These are phyloP conservation scores for Drosophila sp. DNA, from an alignment of 1,140 invertebrate species.

Conservation along the genomic window DNA sequence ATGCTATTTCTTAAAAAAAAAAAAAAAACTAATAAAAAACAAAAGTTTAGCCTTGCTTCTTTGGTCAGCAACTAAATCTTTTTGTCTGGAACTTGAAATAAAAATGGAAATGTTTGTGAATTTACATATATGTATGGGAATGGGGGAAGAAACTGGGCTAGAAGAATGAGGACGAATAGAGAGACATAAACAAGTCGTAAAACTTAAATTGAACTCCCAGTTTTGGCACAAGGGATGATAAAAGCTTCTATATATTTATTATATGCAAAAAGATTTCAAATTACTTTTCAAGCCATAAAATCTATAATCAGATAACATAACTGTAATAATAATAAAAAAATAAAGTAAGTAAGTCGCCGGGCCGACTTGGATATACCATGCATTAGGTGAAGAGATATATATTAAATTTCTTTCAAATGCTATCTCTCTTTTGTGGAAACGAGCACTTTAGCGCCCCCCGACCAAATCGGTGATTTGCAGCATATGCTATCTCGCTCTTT, in stretches of 20 bases:
- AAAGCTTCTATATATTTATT: slow-evolving; percentile 3
- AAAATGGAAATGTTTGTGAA: not conserved
- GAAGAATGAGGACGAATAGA: not conserved
- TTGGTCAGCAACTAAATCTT: too few relatives aligned
- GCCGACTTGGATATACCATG: too few relatives aligned
- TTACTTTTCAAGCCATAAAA: not conserved
- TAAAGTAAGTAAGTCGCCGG: too few relatives aligned
- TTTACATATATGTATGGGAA: not conserved
- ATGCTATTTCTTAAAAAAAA: not conserved
- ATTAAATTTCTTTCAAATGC: too few relatives aligned
- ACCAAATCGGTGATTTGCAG: too few relatives aligned
- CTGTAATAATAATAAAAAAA: not conserved
- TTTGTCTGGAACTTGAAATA: not conserved
- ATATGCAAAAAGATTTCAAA: not conserved
- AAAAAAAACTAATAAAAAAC: too few relatives aligned
- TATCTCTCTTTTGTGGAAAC: too few relatives aligned
- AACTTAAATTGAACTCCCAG: not conserved
- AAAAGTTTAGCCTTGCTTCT: not conserved
- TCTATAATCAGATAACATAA: slow-evolving; percentile 1
- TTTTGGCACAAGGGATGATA: not conserved
- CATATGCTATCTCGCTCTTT: too few relatives aligned
- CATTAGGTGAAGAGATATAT: too few relatives aligned
- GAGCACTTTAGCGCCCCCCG: too few relatives aligned
- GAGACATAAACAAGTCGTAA: slow-evolving; percentile 1
- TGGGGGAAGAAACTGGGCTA: not conserved